Base-by-base conservation (phyloP, 2,888 invertebrate genomes). In the Andrena fulva region DNA sequence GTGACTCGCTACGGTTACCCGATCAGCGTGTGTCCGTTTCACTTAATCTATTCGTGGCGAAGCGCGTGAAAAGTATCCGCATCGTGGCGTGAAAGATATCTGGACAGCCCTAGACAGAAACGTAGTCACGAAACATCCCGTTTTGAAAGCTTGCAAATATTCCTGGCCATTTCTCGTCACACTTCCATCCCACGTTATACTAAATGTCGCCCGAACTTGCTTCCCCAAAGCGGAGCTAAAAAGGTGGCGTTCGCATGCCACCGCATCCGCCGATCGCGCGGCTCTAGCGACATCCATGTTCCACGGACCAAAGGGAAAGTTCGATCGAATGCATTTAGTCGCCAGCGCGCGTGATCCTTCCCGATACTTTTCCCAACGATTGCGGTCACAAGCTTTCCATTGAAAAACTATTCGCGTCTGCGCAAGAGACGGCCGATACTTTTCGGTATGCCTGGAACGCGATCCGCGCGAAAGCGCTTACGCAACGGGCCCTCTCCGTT, bases 381-480 rank as follows among this genome's bases (percentile, higher is more conserved):
- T 31, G 16, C 42, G 50, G 29, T 52, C 67, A 10, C 42, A 12
- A 64, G 54, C 24, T 72, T 77, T 77, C 63, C 72, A 64, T 52
- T 24, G 24, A 63, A 64, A 72, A 52, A 31, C 63, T 72, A 77
- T 62, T 42, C 42, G 42, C 42, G 42, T 16, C 16, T 10, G 35
- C 10, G 10, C 42, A 16, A 12, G 3, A 42, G 42, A 16, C 42
- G 42, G 16, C 68, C 71, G 79, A 71, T 68, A 80, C 59, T 71
- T 72, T 66, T 56, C 35, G 31, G 74, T 70, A 79, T 70, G 66
- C 10, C 20, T 24, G 79, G 66, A 70, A 64, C 67, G 70, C 52
- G 75, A 84, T 67, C 75, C 67, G 75, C 75, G 75, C 74, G 77
- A 77, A 77, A 73, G 54, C 59, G 62, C 80, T 85, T 84, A 59